Conservation (phyloP, 2,888 invertebrate species). For the Sclerodermus sp. region DNA sequence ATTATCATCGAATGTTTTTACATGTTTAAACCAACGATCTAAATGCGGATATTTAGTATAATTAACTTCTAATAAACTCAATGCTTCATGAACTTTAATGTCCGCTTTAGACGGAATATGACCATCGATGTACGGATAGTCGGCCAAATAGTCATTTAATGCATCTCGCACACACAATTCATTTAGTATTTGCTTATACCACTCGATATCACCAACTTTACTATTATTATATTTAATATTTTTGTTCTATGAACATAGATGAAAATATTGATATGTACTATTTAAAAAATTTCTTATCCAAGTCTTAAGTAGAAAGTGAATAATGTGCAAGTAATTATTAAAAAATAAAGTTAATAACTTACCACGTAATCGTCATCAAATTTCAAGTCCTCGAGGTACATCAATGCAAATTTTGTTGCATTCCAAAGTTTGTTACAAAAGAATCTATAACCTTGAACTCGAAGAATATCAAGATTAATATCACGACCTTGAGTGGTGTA, state of each 20-base stretch:
- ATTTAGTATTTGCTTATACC: constrained; percentile 38
- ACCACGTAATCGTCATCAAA: constrained; percentile 53
- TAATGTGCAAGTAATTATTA: too few relatives aligned
- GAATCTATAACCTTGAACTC: constrained; percentile 91
- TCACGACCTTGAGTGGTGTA: constrained; percentile 89
- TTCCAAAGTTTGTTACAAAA: constrained; percentile 99
- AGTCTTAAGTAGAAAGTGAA: neutral
- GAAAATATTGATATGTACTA: too few relatives aligned
- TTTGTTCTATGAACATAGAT: constrained; percentile 5
- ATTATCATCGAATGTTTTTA: constrained; percentile 42
- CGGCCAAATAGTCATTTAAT: constrained; percentile 53
- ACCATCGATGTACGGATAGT: constrained; percentile 56
- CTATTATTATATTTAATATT: constrained; percentile 8
- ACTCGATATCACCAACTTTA: constrained; percentile 32
- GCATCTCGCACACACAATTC: constrained; percentile 49
- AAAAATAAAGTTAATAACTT: neutral
- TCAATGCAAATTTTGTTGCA: constrained; percentile 89
- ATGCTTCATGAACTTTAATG: constrained; percentile 41
- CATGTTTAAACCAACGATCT: constrained; percentile 56
- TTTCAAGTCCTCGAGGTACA: constrained; percentile 66
- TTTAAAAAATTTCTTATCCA: too few relatives aligned
- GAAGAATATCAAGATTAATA: constrained; percentile 93
- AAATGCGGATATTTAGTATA: constrained; percentile 46
- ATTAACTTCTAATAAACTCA: constrained; percentile 31
- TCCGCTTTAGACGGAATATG: constrained; percentile 56